These are phyloP conservation scores for Nephrocerus scutellatus DNA, from an alignment of 2,888 invertebrate genomes.

Conservation along the genomic window DNA sequence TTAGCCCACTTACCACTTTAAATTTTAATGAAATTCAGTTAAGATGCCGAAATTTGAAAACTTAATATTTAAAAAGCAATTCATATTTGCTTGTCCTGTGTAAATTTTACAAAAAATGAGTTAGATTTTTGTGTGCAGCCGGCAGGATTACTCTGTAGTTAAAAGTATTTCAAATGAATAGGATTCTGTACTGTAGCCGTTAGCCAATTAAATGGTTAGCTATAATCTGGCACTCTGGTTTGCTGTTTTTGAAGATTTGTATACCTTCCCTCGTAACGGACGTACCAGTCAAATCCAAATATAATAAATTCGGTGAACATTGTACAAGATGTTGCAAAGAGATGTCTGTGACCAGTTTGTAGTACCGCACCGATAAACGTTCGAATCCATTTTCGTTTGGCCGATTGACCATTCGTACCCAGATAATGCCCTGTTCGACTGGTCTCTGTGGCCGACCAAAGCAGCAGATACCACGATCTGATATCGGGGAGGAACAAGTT, in stretches of 20 bases:
- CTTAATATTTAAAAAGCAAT: too few species aligned
- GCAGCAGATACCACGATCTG: constrained; percentile 43
- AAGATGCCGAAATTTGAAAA: too few species aligned
- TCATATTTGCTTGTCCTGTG: too few species aligned
- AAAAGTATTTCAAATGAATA: too few species aligned
- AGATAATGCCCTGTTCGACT: constrained; percentile 41
- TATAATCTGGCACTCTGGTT: constrained; percentile 56
- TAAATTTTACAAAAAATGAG: too few species aligned
- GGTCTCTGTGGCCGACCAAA: constrained; percentile 42
- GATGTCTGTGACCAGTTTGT: constrained; percentile 56
- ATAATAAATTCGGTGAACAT: constrained; percentile 54
- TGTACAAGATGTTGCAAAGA: constrained; percentile 56
- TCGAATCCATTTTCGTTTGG: constrained; percentile 50
- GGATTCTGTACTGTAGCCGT: too few species aligned
- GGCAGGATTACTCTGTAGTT: too few species aligned
- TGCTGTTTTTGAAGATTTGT: constrained; percentile 52
- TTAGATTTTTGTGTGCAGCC: too few species aligned
- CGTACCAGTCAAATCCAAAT: constrained; percentile 62
- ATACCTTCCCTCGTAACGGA: constrained; percentile 57
- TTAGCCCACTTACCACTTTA: too few species aligned
- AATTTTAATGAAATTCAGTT: too few species aligned
- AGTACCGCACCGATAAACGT: constrained; percentile 54
- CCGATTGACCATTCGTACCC: constrained; percentile 43
- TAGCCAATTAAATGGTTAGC: constrained; percentile 34
- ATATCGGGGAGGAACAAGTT: too few species aligned